A percentile compares a stretch with the other conserved stretches of the same genome.
Conservation (phyloP, 2,113 vertebrate species). For the Pygathrix nemaeus region DNA sequence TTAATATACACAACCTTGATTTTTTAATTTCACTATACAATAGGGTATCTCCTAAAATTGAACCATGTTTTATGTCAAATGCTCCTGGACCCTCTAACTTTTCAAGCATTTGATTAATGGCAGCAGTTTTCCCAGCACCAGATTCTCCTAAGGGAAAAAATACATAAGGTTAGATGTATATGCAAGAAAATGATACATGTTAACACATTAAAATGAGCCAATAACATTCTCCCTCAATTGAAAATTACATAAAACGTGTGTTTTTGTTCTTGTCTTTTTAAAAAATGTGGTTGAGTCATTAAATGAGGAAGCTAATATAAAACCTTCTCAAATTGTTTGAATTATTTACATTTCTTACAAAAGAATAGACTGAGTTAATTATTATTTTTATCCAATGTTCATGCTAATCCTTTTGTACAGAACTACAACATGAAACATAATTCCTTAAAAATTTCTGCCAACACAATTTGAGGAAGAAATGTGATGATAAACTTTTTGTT, state of each 20-base stretch:
- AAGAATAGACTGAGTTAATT: not conserved
- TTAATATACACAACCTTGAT: constrained; percentile 75
- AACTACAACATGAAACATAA: not conserved
- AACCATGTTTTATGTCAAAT: constrained; percentile 71
- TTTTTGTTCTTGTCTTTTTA: not conserved
- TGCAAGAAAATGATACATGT: not conserved
- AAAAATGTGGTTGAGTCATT: not conserved
- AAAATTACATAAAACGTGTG: not conserved
- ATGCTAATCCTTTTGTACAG: not conserved
- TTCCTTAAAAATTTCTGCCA: not conserved
- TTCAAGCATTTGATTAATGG: constrained; percentile 80
- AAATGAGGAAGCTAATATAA: not conserved
- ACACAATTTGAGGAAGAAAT: not conserved
- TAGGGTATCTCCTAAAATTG: constrained; percentile 81
- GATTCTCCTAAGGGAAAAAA: constrained; percentile 76
- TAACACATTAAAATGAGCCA: not conserved
- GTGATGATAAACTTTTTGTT: not conserved
- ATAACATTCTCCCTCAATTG: not conserved
- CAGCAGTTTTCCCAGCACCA: constrained; percentile 81
- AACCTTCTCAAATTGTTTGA: not conserved
- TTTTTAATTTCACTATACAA: constrained; percentile 76
- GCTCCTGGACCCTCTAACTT: constrained; percentile 74
- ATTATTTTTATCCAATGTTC: not conserved
- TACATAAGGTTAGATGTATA: not conserved
- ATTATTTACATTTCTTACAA: not conserved